Percentiles rank a stretch among this genome's conserved stretches.
Evolutionary conservation across 2,888 invertebrate genomes (phyloP).

Genomic region (Hydriomena furcata): DNA sequence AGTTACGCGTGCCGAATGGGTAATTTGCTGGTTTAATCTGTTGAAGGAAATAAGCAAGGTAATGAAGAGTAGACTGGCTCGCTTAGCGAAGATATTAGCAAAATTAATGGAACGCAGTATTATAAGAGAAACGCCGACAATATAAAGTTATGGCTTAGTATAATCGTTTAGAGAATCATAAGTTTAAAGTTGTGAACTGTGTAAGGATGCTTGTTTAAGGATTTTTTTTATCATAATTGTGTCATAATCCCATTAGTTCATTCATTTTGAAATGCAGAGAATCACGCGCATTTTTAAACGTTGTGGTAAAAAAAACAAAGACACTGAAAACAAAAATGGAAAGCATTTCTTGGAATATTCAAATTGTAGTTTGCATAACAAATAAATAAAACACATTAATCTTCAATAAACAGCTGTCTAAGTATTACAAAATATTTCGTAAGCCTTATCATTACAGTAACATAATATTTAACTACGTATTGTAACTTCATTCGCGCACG

Average conservation of each 20-base stretch:
- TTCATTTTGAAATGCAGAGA: no score
- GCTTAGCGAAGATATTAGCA: not conserved
- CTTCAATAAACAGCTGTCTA: slow-evolving; percentile 12
- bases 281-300: no score
- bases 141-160: no score
- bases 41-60: slow-evolving; percentile 18
- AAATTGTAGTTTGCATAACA: slow-evolving; percentile 14
- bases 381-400: slow-evolving; percentile 14
- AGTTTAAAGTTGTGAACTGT: no score
- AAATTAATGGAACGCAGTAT: not conserved
- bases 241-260: no score
- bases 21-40: slow-evolving; percentile 25
- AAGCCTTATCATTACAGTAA: slow-evolving; percentile 24
- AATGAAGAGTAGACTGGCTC: slow-evolving; percentile 3
- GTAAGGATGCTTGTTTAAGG: no score
- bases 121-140: no score
- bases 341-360: no score
- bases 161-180: no score
- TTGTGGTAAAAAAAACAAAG: no score
- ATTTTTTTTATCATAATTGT: not conserved
- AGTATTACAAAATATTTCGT: slow-evolving; percentile 30
- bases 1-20: slow-evolving; percentile 26
- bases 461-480: slow-evolving; percentile 36
- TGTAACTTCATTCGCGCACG: slow-evolving; percentile 36
- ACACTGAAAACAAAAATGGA: no score